A percentile compares a stretch with the other conserved stretches of the same genome.
phyloP scores from a whole-genome alignment of 2,797 vertebrate genomes.

The Muscicapa comitata region DNA sequence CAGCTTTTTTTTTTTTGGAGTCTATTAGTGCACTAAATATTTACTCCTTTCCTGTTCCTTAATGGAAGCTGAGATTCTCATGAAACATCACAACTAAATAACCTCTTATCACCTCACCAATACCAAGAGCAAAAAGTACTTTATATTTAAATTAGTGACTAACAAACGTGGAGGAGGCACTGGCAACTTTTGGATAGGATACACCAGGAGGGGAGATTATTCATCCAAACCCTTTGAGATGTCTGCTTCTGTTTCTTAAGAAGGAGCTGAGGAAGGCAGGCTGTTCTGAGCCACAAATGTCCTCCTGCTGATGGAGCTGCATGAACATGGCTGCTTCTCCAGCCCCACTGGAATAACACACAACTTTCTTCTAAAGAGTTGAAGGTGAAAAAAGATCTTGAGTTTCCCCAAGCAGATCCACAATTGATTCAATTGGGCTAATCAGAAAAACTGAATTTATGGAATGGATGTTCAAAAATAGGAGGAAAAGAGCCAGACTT shows the following conservation, averaged over 20 bases:
- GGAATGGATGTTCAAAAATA: not conserved
- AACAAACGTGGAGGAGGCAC: not conserved
- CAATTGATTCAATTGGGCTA: not conserved
- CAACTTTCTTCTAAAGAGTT: not conserved
- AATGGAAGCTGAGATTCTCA: not conserved
- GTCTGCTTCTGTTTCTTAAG: not conserved
- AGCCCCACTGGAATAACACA: not conserved
- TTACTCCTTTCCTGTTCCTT: not conserved
- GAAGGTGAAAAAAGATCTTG: not conserved
- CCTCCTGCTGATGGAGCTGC: not conserved
- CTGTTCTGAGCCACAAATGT: not conserved
- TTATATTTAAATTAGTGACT: not conserved
- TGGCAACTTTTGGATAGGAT: not conserved
- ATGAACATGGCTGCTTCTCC: not conserved
- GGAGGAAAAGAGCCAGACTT: not conserved
- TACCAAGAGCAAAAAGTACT: not conserved
- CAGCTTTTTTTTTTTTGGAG: not conserved
- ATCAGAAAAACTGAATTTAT: conserved; percentile 7
- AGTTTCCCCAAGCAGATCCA: not conserved
- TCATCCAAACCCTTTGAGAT: not conserved
- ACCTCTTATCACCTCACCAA: not conserved
- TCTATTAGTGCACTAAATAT: not conserved
- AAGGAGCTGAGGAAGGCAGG: not conserved
- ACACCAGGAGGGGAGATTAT: not conserved
- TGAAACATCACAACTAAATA: not conserved